A percentile compares a stretch with the other conserved stretches of the same genome.
These are phyloP conservation scores for Tichodroma muraria DNA, from an alignment of 2,113 vertebrate species.

Conservation along the genomic window DNA sequence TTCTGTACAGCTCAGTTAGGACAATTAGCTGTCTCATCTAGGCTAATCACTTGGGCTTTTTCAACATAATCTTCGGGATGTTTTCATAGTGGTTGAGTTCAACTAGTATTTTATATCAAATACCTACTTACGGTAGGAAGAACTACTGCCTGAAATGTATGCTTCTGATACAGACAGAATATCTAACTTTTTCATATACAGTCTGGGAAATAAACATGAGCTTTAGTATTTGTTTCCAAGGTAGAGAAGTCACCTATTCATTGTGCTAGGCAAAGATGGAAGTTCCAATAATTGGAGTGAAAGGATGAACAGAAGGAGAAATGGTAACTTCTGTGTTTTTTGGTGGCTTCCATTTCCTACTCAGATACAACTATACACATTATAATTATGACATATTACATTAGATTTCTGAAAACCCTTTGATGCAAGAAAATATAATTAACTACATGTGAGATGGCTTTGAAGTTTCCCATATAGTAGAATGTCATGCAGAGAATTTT, in stretches of 20 bases:
- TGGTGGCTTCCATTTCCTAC: not conserved
- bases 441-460: not conserved
- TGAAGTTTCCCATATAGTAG: not conserved
- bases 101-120: not conserved
- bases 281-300: not conserved
- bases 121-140: not conserved
- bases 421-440: not conserved
- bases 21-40: not conserved
- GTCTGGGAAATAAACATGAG: not conserved
- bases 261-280: not conserved
- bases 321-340: not conserved
- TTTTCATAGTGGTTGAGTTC: not conserved
- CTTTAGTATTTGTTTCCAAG: not conserved
- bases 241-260: not conserved
- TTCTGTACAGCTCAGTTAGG: not conserved
- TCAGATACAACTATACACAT: not conserved
- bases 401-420: conserved; percentile 2
- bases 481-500: not conserved
- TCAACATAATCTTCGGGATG: not conserved
- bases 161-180: not conserved
- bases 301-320: not conserved
- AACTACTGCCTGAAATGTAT: not conserved
- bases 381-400: not conserved
- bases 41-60: not conserved
- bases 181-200: not conserved